phyloP scores from a whole-genome alignment of 1,140 invertebrate species.

The Drosophila sulfurigaster region DNA sequence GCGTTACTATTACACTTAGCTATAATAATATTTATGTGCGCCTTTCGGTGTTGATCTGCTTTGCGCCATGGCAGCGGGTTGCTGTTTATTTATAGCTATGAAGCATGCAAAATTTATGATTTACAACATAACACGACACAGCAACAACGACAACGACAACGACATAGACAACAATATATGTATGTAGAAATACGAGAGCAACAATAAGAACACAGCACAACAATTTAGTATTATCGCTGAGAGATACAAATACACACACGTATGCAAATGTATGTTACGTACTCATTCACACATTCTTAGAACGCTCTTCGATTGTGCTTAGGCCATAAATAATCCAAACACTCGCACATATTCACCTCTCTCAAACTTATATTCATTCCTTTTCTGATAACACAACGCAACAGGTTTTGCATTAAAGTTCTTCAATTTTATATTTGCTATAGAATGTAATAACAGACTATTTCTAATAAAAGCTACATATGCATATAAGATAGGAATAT shows the following conservation, averaged over 20 bases:
- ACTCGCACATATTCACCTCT: slow-evolving; percentile 4
- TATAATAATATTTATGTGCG: slow-evolving; percentile 71
- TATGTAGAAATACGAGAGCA: neutral
- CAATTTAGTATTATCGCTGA: slow-evolving; percentile 24
- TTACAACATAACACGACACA: slow-evolving; percentile 67
- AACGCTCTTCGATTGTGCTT: neutral
- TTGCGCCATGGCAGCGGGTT: slow-evolving; percentile 48
- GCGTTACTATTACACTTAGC: slow-evolving; percentile 75
- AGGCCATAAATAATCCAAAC: slow-evolving; percentile 38
- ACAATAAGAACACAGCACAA: slow-evolving; percentile 18
- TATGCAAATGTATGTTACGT: neutral
- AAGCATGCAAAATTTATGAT: slow-evolving; percentile 81
- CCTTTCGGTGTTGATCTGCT: slow-evolving; percentile 38
- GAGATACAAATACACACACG: slow-evolving; percentile 8
- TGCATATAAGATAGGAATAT: too few species aligned
- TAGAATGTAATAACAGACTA: too few species aligned
- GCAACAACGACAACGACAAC: slow-evolving; percentile 42
- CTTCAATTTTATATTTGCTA: neutral
- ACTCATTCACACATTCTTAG: neutral
- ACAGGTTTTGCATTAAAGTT: slow-evolving; percentile 16
- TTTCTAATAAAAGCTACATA: too few species aligned
- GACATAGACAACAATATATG: slow-evolving; percentile 28
- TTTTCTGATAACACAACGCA: slow-evolving; percentile 11
- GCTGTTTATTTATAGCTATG: slow-evolving; percentile 76
- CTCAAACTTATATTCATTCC: slow-evolving; percentile 26